Evolutionary conservation across 2,113 vertebrate species (phyloP).

Genomic region (Petrocephalus zakoni): DNA sequence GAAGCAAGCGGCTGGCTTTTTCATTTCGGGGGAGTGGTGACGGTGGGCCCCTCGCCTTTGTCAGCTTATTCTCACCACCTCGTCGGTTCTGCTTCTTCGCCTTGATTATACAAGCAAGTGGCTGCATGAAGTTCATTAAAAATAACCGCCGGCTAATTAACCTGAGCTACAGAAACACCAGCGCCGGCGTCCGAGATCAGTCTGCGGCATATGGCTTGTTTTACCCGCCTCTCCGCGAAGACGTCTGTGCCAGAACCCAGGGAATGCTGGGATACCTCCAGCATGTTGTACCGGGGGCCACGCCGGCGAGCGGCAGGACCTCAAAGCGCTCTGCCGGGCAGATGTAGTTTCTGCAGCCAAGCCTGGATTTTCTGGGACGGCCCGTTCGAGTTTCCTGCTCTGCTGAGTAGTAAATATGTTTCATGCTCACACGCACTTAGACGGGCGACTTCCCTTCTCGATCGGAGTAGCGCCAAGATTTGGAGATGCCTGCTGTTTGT

Average conservation of each 20-base stretch:
- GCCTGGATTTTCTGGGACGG: conserved; percentile 93
- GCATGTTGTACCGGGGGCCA: conserved; percentile 71
- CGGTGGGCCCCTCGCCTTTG: conserved; percentile 89
- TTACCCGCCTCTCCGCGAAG: conserved; percentile 57
- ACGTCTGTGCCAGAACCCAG: conserved; percentile 73
- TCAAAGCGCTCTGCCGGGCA: conserved; percentile 65
- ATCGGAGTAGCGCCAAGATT: neutral
- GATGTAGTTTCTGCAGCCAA: conserved; percentile 88
- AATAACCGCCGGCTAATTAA: conserved; percentile 99
- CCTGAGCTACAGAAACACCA: conserved; percentile 93
- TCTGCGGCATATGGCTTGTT: conserved; percentile 82
- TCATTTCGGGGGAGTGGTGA: conserved; percentile 86
- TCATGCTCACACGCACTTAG: neutral
- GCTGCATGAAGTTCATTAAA: conserved; percentile 98
- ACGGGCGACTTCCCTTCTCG: neutral
- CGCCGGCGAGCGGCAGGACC: conserved; percentile 71
- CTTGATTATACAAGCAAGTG: conserved; percentile 99
- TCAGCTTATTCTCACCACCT: conserved; percentile 99
- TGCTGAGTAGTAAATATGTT: neutral
- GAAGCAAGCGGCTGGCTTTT: conserved; percentile 99
- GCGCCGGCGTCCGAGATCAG: conserved; percentile 87
- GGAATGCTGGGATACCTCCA: conserved; percentile 58
- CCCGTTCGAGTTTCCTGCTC: conserved; percentile 77
- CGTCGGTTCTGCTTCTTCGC: conserved; percentile 97
- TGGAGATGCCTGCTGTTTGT: neutral